Conservation (phyloP, 2,888 invertebrate genomes). For the Cacoxenus indagator region DNA sequence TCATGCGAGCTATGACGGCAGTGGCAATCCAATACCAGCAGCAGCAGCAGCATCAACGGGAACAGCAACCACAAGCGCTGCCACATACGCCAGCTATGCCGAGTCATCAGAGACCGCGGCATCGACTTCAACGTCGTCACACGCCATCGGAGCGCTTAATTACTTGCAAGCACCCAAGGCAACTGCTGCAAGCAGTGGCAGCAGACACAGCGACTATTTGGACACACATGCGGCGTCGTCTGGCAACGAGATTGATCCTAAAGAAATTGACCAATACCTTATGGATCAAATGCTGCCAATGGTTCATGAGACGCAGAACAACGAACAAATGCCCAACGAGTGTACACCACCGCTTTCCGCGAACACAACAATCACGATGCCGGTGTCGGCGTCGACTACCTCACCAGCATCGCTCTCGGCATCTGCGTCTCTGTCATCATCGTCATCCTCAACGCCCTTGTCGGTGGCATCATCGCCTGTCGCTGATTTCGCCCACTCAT, state of each 20-base stretch:
- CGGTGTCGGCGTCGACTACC: slow-evolving; percentile 7
- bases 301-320: slow-evolving; percentile 39
- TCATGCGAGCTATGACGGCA: slow-evolving; percentile 3
- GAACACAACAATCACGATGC: slow-evolving; percentile 1
- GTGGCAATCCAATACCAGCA: not conserved
- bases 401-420: slow-evolving; percentile 6
- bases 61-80: slow-evolving; percentile 26
- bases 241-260: slow-evolving; percentile 64
- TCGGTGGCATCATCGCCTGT: slow-evolving; percentile 6
- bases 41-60: slow-evolving; percentile 18
- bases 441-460: slow-evolving; percentile 16
- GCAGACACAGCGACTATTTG: slow-evolving; percentile 28
- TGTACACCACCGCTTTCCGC: slow-evolving; percentile 14
- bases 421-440: too few species aligned
- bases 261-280: slow-evolving; percentile 71
- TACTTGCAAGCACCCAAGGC: slow-evolving; percentile 54
- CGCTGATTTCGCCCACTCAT: not conserved
- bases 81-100: slow-evolving; percentile 28
- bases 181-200: slow-evolving; percentile 19
- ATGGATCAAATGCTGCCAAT: slow-evolving; percentile 68
- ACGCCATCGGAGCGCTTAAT: slow-evolving; percentile 68
- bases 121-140: slow-evolving; percentile 51
- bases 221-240: slow-evolving; percentile 20
- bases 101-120: slow-evolving; percentile 28
- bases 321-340: slow-evolving; percentile 25